Evolutionary conservation across 2,797 vertebrate species (phyloP).

Genomic region (Acropternis orthonyx): DNA sequence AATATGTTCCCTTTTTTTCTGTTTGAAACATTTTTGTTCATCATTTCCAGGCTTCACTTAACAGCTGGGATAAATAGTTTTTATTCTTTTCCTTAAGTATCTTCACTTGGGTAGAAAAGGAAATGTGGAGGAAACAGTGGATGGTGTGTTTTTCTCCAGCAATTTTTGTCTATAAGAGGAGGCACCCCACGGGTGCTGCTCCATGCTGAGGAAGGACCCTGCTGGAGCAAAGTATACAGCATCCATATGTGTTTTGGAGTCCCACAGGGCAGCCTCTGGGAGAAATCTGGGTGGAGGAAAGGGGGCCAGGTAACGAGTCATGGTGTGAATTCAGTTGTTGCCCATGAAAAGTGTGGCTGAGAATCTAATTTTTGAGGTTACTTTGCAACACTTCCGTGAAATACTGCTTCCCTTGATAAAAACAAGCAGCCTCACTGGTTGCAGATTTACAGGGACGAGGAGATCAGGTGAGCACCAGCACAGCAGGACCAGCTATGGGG

Average conservation of each 20-base stretch:
- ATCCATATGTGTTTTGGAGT: not conserved
- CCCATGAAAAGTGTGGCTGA: not conserved
- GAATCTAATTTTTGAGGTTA: not conserved
- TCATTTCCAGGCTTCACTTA: not conserved
- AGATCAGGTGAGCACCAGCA: not conserved
- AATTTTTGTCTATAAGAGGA: not conserved
- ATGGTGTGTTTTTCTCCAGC: rapidly evolving
- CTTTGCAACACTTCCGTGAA: not conserved
- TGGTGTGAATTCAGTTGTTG: not conserved
- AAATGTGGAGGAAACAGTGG: not conserved
- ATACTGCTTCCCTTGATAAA: not conserved
- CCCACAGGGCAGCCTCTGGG: not conserved
- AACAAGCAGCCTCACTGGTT: rapidly evolving
- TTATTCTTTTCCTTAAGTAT: not conserved
- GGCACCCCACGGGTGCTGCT: rapidly evolving
- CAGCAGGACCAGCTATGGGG: rapidly evolving
- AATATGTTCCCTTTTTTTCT: not conserved
- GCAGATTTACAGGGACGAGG: rapidly evolving
- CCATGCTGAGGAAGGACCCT: too few species aligned
- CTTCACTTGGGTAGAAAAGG: not conserved
- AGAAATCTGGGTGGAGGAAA: not conserved
- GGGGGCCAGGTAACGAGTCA: rapidly evolving
- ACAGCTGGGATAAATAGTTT: not conserved
- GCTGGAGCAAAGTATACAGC: rapidly evolving
- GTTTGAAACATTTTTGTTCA: not conserved